phyloP scores from a whole-genome alignment of 2,113 vertebrate species.

The Ptyas mucosa region DNA sequence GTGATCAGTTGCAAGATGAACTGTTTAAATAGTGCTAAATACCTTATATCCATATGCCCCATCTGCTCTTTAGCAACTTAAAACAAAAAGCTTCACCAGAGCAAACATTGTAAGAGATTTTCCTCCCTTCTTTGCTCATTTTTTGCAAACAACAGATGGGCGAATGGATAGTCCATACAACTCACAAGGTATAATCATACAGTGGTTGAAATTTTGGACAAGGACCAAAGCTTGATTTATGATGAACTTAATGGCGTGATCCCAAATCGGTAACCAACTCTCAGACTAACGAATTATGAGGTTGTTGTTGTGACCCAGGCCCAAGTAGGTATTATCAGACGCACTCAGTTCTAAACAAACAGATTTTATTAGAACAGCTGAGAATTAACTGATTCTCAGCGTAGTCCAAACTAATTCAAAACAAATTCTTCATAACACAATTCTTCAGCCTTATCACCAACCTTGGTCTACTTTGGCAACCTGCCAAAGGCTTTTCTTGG shows the following conservation, averaged over 20 bases:
- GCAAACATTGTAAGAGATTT: background rate
- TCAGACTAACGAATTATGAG: background rate
- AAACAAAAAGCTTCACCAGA: background rate
- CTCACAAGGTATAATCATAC: background rate
- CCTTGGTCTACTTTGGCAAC: too few species aligned
- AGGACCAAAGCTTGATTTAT: background rate
- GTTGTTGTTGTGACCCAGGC: background rate
- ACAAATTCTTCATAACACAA: too few species aligned
- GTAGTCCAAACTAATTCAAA: too few species aligned
- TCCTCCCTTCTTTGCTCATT: background rate
- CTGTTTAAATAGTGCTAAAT: background rate
- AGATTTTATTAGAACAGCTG: too few species aligned
- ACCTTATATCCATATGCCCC: background rate
- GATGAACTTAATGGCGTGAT: background rate
- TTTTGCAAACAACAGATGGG: background rate
- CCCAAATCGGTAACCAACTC: background rate
- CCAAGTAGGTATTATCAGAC: too few species aligned
- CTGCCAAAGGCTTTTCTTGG: too few species aligned
- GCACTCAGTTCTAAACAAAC: too few species aligned
- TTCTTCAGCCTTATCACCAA: too few species aligned
- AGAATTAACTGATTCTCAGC: too few species aligned
- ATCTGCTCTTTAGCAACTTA: background rate
- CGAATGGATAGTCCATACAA: background rate
- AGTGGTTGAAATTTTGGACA: background rate
- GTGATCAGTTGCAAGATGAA: accelerated